Percentiles rank a stretch among this genome's conserved stretches.
Evolutionary conservation across 2,888 invertebrate genomes (phyloP).

Genomic region (Parthenolecanium corni): DNA sequence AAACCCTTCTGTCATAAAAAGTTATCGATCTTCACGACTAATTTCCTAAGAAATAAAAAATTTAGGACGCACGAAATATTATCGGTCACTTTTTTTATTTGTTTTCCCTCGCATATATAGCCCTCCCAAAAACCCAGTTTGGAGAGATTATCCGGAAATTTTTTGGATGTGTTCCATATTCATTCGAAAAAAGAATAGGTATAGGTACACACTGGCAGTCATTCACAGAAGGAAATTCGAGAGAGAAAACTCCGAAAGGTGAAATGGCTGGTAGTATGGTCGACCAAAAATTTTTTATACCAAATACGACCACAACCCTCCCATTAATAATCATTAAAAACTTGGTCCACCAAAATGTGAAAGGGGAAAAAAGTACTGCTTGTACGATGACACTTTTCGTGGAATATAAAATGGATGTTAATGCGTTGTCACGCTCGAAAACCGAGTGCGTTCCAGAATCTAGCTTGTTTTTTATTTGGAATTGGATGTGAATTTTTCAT

Average conservation of each 20-base stretch:
- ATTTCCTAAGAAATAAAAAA: too few relatives aligned
- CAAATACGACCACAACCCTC: background rate
- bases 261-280: background rate
- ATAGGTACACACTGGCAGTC: too few relatives aligned
- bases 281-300: background rate
- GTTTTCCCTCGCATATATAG: background rate
- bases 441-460: background rate
- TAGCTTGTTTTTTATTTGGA: background rate
- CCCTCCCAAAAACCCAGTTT: too few relatives aligned
- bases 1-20: too few relatives aligned
- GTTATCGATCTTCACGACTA: too few relatives aligned
- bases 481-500: background rate
- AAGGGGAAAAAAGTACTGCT: too few relatives aligned
- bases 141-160: too few relatives aligned
- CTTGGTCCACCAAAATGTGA: background rate
- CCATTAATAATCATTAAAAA: conserved; percentile 18
- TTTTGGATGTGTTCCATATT: too few relatives aligned
- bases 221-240: background rate
- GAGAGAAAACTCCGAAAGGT: background rate
- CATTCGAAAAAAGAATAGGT: too few relatives aligned
- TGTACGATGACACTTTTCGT: background rate
- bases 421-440: conserved; percentile 9
- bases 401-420: conserved; percentile 10
- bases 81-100: background rate
- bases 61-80: background rate